phyloP scores from a whole-genome alignment of 2,797 vertebrate species.

The Petrocephalus sullivani region DNA sequence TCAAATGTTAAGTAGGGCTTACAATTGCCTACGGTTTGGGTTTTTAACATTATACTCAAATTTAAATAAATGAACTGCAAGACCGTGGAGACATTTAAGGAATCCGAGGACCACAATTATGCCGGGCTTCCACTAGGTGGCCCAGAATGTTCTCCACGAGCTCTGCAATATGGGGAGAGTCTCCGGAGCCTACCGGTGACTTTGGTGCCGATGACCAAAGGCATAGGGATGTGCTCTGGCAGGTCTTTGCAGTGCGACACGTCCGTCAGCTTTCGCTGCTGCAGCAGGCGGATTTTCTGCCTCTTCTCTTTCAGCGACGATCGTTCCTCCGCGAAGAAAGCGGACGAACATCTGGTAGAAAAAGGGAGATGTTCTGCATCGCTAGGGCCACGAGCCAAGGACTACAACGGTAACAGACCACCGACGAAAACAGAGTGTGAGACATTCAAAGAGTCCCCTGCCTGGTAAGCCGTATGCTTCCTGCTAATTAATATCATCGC shows the following conservation, averaged over 20 bases:
- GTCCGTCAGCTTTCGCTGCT: conserved; percentile 91
- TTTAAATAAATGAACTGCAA: background rate
- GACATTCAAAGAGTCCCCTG: background rate
- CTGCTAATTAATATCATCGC: background rate
- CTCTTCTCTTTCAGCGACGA: conserved; percentile 88
- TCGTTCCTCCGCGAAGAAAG: conserved; percentile 94
- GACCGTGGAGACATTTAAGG: background rate
- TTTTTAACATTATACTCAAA: background rate
- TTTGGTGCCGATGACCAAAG: conserved; percentile 96
- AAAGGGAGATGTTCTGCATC: background rate
- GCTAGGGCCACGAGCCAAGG: background rate
- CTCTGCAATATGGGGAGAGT: background rate
- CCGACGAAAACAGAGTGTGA: background rate
- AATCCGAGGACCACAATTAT: background rate
- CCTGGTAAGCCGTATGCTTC: background rate
- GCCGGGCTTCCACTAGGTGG: background rate
- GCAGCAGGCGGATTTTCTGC: conserved; percentile 91
- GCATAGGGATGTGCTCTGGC: conserved; percentile 93
- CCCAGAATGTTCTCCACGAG: background rate
- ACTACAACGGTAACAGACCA: background rate
- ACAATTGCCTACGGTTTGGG: background rate
- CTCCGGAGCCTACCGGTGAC: conserved; percentile 71
- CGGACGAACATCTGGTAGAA: conserved; percentile 85
- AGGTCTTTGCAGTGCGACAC: conserved; percentile 96
- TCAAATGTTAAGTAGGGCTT: background rate